Conservation (phyloP, 2,113 vertebrate genomes). For the Trichechus manatus region DNA sequence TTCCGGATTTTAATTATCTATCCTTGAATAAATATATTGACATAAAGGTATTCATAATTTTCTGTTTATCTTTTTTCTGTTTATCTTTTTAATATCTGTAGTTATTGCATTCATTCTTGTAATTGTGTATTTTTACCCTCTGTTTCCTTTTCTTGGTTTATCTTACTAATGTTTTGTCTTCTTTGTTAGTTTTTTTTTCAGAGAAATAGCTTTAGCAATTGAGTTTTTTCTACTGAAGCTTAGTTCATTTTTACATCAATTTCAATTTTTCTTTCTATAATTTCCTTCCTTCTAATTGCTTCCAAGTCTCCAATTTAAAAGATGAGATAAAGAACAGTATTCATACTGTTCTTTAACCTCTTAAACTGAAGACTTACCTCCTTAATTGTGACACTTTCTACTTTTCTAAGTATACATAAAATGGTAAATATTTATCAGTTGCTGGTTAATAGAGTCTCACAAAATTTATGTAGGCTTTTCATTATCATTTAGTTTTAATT, state of each 20-base stretch:
- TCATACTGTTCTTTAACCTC: background rate
- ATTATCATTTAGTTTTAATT: background rate
- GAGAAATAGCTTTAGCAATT: background rate
- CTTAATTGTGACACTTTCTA: background rate
- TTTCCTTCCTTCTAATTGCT: background rate
- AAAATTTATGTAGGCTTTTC: background rate
- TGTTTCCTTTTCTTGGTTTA: background rate
- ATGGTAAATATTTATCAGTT: background rate
- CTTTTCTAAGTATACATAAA: background rate
- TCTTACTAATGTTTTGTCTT: background rate
- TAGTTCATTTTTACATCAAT: background rate
- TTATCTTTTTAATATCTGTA: background rate
- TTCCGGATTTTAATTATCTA: background rate
- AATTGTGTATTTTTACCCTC: background rate
- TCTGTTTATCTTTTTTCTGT: background rate
- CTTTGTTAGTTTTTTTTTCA: background rate
- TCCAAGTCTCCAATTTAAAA: background rate
- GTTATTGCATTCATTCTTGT: background rate
- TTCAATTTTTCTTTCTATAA: background rate
- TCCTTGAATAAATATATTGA: background rate
- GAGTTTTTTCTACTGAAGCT: background rate
- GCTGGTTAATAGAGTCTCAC: background rate
- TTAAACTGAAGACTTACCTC: background rate
- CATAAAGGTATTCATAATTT: background rate
- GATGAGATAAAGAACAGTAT: no score